A percentile compares a stretch with the other conserved stretches of the same genome.
Conservation (phyloP, 2,888 invertebrate species). For the Thera obeliscata region DNA sequence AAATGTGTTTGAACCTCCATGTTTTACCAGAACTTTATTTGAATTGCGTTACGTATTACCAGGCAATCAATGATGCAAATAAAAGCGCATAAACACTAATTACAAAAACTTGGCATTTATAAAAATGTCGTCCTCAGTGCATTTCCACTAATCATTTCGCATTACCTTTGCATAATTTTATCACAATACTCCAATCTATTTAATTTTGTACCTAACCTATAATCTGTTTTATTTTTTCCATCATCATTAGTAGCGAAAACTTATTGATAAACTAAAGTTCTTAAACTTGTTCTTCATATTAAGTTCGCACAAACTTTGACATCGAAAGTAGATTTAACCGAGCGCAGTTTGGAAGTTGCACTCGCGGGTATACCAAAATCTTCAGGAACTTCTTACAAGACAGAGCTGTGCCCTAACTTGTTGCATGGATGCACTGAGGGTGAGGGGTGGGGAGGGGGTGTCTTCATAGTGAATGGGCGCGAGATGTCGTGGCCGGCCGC, state of each 20-base stretch:
- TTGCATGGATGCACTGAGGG: conserved; percentile 82
- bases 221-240: neutral
- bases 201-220: neutral
- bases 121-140: neutral
- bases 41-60: conserved; percentile 55
- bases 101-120: neutral
- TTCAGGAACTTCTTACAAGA: conserved; percentile 75
- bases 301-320: conserved; percentile 24
- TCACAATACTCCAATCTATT: too few species aligned
- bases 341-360: conserved; percentile 33
- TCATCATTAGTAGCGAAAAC: neutral
- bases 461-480: conserved; percentile 84
- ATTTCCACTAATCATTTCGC: neutral
- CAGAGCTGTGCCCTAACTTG: conserved; percentile 78
- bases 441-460: conserved; percentile 62
- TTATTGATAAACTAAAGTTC: conserved; percentile 2
- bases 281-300: conserved; percentile 19
- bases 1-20: conserved; percentile 79
- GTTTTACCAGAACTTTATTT: conserved; percentile 73
- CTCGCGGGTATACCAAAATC: conserved; percentile 51
- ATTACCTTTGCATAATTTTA: too few species aligned
- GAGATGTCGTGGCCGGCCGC: conserved; percentile 81
- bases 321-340: conserved; percentile 21
- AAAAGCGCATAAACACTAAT: neutral
- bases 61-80: conserved; percentile 34